phyloP scores from a whole-genome alignment of 2,888 invertebrate genomes.

The Cheilosia vernalis region DNA sequence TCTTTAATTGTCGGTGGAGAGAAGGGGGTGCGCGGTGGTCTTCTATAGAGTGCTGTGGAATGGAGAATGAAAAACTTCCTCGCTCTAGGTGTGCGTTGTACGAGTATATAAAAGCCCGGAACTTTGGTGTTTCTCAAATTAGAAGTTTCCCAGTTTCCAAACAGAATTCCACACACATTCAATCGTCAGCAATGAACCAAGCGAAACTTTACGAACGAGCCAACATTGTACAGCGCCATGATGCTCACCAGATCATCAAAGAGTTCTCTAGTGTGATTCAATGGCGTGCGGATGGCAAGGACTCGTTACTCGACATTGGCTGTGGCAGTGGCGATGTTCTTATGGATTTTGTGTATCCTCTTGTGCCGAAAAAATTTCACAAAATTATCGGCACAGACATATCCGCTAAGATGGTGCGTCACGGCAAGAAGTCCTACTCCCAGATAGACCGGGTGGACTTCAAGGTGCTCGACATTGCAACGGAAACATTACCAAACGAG shows the following conservation, averaged over 20 bases:
- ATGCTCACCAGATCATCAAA: conserved; percentile 86
- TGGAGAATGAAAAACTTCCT: conserved; percentile 14
- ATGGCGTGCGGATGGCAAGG: conserved; percentile 85
- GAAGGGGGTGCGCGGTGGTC: conserved; percentile 23
- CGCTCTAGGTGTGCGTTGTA: conserved; percentile 26
- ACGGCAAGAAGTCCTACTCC: conserved; percentile 85
- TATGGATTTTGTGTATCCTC: conserved; percentile 86
- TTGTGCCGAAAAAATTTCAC: conserved; percentile 85
- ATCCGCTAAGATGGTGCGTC: conserved; percentile 88
- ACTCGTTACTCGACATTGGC: conserved; percentile 88
- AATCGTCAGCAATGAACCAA: conserved; percentile 84
- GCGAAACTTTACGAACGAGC: conserved; percentile 88
- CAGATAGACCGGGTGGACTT: conserved; percentile 82
- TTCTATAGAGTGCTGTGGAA: not conserved
- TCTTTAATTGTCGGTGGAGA: not conserved
- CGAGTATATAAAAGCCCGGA: conserved; percentile 51
- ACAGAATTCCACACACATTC: conserved; percentile 43
- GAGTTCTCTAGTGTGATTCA: conserved; percentile 86
- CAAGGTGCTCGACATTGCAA: conserved; percentile 85
- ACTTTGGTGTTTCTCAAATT: conserved; percentile 33
- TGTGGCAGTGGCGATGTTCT: conserved; percentile 90
- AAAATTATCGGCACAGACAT: conserved; percentile 88
- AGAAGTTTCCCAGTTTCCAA: conserved; percentile 50
- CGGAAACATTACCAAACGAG: conserved; percentile 84
- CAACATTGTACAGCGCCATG: conserved; percentile 88